Conservation (phyloP, 2,888 invertebrate species). For the Acanthococcus lagerstroemiae region DNA sequence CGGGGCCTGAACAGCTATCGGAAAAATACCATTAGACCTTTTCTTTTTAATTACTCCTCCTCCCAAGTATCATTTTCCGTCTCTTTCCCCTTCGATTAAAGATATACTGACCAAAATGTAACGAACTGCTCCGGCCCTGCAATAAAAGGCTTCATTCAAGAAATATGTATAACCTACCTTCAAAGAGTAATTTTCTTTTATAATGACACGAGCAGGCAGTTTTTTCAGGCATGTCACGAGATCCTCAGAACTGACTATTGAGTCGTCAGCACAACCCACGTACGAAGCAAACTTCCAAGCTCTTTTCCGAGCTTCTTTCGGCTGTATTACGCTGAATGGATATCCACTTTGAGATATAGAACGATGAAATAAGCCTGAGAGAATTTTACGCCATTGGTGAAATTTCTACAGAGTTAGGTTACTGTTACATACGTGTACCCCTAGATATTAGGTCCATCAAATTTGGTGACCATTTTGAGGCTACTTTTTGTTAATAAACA, state of each 20-base stretch:
- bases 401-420: not conserved
- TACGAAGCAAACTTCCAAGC: constrained; percentile 50
- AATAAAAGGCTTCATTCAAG: no score
- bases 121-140: no score
- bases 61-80: no score
- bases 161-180: not conserved
- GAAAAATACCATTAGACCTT: not conserved
- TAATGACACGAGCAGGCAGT: constrained; percentile 50
- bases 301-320: constrained; percentile 50
- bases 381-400: constrained; percentile 40
- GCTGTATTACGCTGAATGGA: constrained; percentile 47
- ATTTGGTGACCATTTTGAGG: no score
- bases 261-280: constrained; percentile 53
- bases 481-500: no score
- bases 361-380: constrained; percentile 46
- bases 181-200: not conserved
- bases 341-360: constrained; percentile 62
- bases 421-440: no score
- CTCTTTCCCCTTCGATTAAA: no score
- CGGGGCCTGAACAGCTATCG: no score
- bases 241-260: no score
- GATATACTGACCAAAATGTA: no score
- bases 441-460: no score
- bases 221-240: constrained; percentile 55
- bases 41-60: no score